phyloP scores from a whole-genome alignment of 2,113 vertebrate genomes.

The Proteles cristata region DNA sequence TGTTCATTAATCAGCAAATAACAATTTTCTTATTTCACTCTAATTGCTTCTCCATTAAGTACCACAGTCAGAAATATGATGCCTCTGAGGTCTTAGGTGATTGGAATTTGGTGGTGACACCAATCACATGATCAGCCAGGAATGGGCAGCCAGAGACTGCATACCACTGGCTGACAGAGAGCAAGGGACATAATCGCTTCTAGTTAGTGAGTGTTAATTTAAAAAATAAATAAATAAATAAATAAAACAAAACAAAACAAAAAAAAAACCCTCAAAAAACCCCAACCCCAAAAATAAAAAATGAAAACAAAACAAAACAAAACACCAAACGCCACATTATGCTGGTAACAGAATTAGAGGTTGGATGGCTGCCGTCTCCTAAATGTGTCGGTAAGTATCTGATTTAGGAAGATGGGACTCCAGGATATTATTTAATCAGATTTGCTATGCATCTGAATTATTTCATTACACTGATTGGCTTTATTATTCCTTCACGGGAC shows the following conservation, averaged over 20 bases:
- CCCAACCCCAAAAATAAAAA: background rate
- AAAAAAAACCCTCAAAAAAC: background rate
- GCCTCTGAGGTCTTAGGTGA: conserved; percentile 71
- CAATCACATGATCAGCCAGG: conserved; percentile 69
- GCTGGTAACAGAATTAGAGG: conserved; percentile 41
- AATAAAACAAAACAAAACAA: background rate
- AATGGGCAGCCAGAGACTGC: conserved; percentile 32
- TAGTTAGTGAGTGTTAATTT: conserved; percentile 68
- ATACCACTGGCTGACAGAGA: conserved; percentile 68
- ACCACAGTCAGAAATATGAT: conserved; percentile 80
- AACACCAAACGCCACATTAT: conserved; percentile 62
- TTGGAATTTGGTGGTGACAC: conserved; percentile 77
- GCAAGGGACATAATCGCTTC: conserved; percentile 48
- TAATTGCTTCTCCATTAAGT: conserved; percentile 87
- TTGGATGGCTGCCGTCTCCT: conserved; percentile 61
- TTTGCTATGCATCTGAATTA: conserved; percentile 75
- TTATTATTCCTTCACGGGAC: conserved; percentile 68
- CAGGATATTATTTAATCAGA: conserved; percentile 61
- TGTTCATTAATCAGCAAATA: conserved; percentile 90
- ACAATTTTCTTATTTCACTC: conserved; percentile 87
- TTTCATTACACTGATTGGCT: conserved; percentile 78
- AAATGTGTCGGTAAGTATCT: conserved; percentile 56
- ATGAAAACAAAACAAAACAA: background rate
- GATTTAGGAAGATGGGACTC: conserved; percentile 60
- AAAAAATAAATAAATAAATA: background rate